Base-by-base conservation (phyloP, 1,140 invertebrate species). In the Rhagoletis pomonella region DNA sequence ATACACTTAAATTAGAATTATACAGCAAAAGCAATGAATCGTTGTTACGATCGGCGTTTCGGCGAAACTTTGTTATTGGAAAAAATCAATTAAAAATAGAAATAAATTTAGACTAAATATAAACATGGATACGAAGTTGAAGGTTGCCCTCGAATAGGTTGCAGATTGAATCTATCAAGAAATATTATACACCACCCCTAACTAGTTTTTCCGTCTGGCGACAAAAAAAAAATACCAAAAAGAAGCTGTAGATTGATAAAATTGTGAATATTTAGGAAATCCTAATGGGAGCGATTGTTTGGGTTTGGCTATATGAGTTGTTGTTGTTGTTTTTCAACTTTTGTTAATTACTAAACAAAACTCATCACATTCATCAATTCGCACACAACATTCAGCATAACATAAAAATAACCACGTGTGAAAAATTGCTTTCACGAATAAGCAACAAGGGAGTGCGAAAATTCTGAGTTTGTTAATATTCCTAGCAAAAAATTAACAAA, bases 21-120 rank as follows among this genome's bases (percentile, higher is more conserved):
- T 42, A 73, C 39, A 47, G 39, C 39, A 73, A 73, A 73, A 1
- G 67, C 42, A 73, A 17, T 73, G 39, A 73, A 73, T 73, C 67
- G 44, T 73, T n/a, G 39, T 29, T 9, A 67, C 10, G 64, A 12
- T 67, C 6, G 10, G 9, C 3, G 29, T 39, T 67, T 67, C 39
- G 64, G 10, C 19, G 29, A 67, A 67, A n/a, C 7, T 67, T 67
- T 67, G 39, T 67, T 67, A 39, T 67, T 29, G 9, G n/a, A 19
- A 29, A 39, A 67, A 42, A 67, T 10, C 64, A 39, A 67, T 67
- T 12, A 7, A 3, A 12, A 29, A 2, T n/a, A 6, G 14, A 73
- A 73, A 67, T 67, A 47, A 73, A 73, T 62, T 62, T 73, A 73
- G 67, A 44, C 67, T 44, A 73, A 73, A 73, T 42, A 73, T 47